Evolutionary conservation across 2,113 vertebrate genomes (phyloP).

Genomic region (Podarcis muralis): DNA sequence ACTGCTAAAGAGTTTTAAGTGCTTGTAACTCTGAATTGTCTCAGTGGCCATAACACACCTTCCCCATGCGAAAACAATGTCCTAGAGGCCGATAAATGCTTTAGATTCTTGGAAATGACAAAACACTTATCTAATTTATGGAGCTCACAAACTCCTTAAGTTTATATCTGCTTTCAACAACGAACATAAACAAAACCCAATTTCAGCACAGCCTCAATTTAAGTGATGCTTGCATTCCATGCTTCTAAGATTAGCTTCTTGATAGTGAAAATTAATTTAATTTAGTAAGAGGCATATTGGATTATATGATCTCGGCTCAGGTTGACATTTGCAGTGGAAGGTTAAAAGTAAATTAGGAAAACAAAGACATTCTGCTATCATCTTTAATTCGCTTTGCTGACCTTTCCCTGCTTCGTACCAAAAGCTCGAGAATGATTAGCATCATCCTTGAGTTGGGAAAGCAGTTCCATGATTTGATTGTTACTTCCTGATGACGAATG

Average conservation of each 20-base stretch:
- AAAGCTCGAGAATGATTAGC: neutral
- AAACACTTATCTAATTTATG: neutral
- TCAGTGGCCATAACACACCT: too few species aligned
- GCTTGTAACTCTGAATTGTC: too few species aligned
- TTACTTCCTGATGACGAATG: neutral
- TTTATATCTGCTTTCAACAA: neutral
- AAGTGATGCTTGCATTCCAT: neutral
- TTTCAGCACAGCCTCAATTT: neutral
- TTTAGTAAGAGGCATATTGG: neutral
- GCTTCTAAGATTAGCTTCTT: neutral
- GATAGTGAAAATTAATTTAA: neutral
- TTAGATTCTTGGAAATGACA: too few species aligned
- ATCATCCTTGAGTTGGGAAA: neutral
- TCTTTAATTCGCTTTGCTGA: neutral
- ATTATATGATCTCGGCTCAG: neutral
- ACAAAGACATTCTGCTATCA: neutral
- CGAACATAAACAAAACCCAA: neutral
- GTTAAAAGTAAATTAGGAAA: constrained; percentile 10
- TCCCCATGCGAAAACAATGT: too few species aligned
- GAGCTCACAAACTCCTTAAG: neutral
- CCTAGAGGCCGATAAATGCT: too few species aligned
- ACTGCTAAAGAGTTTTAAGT: too few species aligned
- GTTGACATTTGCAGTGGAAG: neutral
- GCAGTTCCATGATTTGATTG: neutral
- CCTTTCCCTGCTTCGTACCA: neutral